Percentiles rank a stretch among this genome's conserved stretches.
phyloP scores from a whole-genome alignment of 2,113 vertebrate genomes.

The Sinocyclocheilus maitianheensis region DNA sequence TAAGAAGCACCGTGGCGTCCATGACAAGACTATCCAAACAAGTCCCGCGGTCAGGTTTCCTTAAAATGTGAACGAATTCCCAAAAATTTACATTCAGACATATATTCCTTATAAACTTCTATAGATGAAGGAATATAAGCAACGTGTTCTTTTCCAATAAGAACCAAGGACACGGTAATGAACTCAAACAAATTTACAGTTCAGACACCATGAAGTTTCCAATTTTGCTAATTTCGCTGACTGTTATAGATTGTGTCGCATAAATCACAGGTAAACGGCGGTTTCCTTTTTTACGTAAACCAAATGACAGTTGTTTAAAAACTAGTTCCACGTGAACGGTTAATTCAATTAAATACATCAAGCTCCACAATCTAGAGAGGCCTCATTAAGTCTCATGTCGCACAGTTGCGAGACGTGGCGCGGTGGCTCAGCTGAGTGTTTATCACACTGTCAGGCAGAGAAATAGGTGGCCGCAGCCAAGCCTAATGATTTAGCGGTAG shows the following conservation, averaged over 20 bases:
- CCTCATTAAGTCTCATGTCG: constrained; percentile 23
- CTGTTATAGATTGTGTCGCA: constrained; percentile 32
- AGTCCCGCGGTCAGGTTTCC: constrained; percentile 34
- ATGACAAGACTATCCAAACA: constrained; percentile 65
- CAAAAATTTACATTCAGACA: background rate
- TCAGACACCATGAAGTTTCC: background rate
- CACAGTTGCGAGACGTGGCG: background rate
- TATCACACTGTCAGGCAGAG: constrained; percentile 60
- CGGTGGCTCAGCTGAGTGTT: constrained; percentile 56
- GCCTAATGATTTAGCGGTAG: constrained; percentile 63
- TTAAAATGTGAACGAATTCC: background rate
- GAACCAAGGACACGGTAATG: constrained; percentile 45
- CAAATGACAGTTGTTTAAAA: constrained; percentile 31
- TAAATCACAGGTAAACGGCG: constrained; percentile 26
- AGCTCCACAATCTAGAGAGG: constrained; percentile 40
- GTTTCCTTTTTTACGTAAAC: background rate
- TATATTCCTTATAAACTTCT: background rate
- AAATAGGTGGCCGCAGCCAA: constrained; percentile 54
- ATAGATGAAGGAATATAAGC: background rate
- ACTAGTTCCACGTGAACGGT: constrained; percentile 22
- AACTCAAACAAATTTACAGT: constrained; percentile 43
- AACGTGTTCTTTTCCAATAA: constrained; percentile 37
- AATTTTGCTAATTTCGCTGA: constrained; percentile 35
- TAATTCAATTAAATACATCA: constrained; percentile 45
- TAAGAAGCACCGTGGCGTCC: constrained; percentile 50